Conservation (phyloP, 2,113 vertebrate genomes). For the Pholis gunnellus region DNA sequence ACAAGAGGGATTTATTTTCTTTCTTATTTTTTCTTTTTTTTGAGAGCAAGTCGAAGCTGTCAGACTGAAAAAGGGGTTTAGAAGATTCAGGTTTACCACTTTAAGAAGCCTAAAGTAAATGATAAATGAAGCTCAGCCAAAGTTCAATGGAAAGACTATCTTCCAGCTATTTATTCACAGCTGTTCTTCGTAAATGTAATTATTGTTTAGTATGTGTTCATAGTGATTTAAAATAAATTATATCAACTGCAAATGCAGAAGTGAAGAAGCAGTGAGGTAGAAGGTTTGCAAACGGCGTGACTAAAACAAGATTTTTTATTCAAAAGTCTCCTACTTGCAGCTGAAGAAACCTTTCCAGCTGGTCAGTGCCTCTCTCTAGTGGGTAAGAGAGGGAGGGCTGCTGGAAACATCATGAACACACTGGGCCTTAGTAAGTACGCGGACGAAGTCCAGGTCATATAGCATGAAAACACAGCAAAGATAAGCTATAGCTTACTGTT, state of each 20-base stretch:
- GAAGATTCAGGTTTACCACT: background rate
- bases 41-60: background rate
- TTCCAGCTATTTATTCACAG: background rate
- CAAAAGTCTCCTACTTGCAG: background rate
- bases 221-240: background rate
- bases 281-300: background rate
- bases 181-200: background rate
- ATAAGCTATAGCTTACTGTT: background rate
- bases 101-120: slow-evolving; percentile 2
- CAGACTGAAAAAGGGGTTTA: background rate
- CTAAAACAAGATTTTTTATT: background rate
- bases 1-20: background rate
- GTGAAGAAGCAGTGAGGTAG: background rate
- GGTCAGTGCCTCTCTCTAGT: slow-evolving; percentile 47
- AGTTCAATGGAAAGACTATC: background rate
- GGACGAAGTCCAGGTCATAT: background rate
- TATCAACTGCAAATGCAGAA: background rate
- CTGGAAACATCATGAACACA: background rate
- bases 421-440: background rate
- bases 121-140: background rate
- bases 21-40: background rate
- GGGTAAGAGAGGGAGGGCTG: slow-evolving; percentile 12
- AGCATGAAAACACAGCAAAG: background rate
- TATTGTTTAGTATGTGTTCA: background rate
- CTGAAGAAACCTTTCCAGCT: background rate